Base-by-base conservation (phyloP, 2,888 invertebrate species). In the Tenthredo scrophulariae region DNA sequence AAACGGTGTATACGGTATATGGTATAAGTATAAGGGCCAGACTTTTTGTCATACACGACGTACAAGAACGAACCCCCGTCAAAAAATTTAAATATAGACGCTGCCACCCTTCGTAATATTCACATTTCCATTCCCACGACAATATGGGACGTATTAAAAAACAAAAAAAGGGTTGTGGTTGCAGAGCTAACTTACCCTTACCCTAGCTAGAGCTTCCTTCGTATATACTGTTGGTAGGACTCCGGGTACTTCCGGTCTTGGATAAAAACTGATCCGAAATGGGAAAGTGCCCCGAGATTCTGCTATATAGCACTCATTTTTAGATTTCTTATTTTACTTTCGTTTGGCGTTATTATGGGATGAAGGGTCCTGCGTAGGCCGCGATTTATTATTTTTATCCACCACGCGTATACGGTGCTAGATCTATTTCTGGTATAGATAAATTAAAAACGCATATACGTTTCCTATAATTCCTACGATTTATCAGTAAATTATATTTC, bases 121-220 rank as follows among this genome's bases (percentile, higher is more conserved):
- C 85, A 85, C 87, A 86, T 90, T 89, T 89, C 89, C 82, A 84
- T 92, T 92, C 92, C 92, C 92, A 91, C 92, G 92, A 90, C 90
- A 89, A 88, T 90, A 84, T 88, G 89, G 88, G 88, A 87, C 74
- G 88, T 89, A 90, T 91, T 90, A 88, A 89, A 90, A 91, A 91
- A 90, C 89, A 91, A 90, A 91, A 90, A 89, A 91, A 91, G 91
- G 91, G 91, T 91, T 91, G 89, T 87, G 84, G 85, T 84, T 80
- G 80, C 80, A 72, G 85, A 84, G 85, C 80, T 83, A 82, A 74
- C 82, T 75, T 84, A 80, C 62, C 75, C 79, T 84, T 84, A 75
- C 84, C 75, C 85, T 77, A 7, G 58, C 83, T 86, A 22, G n/a
- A 62, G 62, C 33, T 40, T 62, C 58, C 62, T 58, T 80, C 26